A percentile compares a stretch with the other conserved stretches of the same genome.
Conservation (phyloP, 1,140 invertebrate species). For the Ostrea denselamellosa region DNA sequence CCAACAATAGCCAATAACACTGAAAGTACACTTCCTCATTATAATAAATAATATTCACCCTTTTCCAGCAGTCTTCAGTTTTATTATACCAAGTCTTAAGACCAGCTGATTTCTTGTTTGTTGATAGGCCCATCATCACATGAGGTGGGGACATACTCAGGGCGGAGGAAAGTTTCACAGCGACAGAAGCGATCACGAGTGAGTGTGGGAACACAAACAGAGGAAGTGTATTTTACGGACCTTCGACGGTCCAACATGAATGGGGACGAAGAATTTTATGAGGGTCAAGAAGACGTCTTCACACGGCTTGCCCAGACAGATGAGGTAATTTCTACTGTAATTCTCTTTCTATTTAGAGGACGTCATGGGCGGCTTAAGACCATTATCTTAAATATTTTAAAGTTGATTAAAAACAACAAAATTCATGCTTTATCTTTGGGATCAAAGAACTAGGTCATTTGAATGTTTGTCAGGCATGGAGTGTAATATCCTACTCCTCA, state of each 20-base stretch:
- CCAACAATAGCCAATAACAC: too few relatives aligned
- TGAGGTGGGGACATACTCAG: constrained; percentile 71
- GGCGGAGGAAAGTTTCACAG: constrained; percentile 76
- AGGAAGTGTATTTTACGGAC: constrained; percentile 66
- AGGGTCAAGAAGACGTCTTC: constrained; percentile 71
- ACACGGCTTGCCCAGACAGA: constrained; percentile 73
- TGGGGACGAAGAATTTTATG: constrained; percentile 73
- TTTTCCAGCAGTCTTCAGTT: not conserved
- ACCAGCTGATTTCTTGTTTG: not conserved
- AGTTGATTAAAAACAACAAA: not conserved
- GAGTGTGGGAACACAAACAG: constrained; percentile 74
- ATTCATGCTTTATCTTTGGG: not conserved
- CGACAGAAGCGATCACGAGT: constrained; percentile 68
- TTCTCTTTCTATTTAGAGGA: not conserved
- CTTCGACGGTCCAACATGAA: constrained; percentile 56
- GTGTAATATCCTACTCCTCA: not conserved
- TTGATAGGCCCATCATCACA: constrained; percentile 56
- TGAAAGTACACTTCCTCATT: too few relatives aligned
- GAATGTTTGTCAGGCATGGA: not conserved
- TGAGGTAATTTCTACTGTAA: constrained; percentile 65
- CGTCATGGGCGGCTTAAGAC: too few relatives aligned
- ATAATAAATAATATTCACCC: not conserved
- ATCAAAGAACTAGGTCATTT: not conserved
- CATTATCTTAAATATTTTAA: not conserved
- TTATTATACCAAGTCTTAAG: not conserved